These are phyloP conservation scores for Styela clava DNA, from an alignment of 23 tunicate genomes.

Conservation along the genomic window DNA sequence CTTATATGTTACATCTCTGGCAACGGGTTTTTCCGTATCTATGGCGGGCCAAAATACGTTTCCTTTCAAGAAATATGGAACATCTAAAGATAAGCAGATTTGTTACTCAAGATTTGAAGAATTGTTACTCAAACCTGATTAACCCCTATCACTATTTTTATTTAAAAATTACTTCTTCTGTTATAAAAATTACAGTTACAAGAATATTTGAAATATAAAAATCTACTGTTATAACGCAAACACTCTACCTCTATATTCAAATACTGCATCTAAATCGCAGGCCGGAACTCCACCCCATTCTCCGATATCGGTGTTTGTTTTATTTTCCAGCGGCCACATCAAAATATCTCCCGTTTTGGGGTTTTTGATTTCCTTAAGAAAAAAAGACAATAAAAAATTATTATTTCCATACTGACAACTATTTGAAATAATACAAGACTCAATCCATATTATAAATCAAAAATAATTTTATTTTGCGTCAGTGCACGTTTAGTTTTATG, in stretches of 20 bases:
- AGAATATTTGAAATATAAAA: too few species aligned
- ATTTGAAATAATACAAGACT: too few species aligned
- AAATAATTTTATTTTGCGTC: too few species aligned
- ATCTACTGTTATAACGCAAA: too few species aligned
- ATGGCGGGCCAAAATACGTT: conserved; percentile 70
- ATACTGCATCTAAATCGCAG: conserved; percentile 67
- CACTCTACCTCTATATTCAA: conserved; percentile 66
- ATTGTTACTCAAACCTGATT: too few species aligned
- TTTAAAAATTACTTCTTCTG: too few species aligned
- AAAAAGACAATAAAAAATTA: not conserved
- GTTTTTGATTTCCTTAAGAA: not conserved
- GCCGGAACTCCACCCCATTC: conserved; percentile 68
- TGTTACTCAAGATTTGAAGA: not conserved
- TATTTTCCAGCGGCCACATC: not conserved
- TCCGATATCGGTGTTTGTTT: conserved; percentile 8
- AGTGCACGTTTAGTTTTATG: too few species aligned
- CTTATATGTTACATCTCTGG: conserved; percentile 64
- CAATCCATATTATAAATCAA: too few species aligned
- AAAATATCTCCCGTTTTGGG: not conserved
- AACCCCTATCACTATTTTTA: too few species aligned
- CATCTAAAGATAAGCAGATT: conserved; percentile 9
- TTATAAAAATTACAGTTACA: too few species aligned
- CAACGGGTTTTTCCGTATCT: conserved; percentile 13
- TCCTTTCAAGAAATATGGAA: conserved; percentile 59
- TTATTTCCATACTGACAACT: too few species aligned